Percentiles rank a stretch among this genome's conserved stretches.
phyloP scores from a whole-genome alignment of 2,888 invertebrate species.

The Drosophila emarginata region DNA sequence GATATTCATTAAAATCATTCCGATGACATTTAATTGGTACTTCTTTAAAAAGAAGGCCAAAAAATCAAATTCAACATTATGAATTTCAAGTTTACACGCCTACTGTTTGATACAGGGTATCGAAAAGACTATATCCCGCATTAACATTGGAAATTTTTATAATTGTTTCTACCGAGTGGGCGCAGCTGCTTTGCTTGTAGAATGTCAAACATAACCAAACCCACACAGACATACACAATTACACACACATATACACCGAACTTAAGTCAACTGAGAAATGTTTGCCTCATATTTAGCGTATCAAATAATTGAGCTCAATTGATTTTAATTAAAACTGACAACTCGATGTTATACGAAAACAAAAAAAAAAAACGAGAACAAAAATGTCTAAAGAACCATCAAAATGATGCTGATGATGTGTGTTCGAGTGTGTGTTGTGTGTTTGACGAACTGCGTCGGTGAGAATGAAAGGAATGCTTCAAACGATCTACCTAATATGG shows the following conservation, averaged over 20 bases:
- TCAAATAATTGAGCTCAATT: constrained; percentile 78
- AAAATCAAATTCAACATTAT: background rate
- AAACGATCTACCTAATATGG: constrained; percentile 10
- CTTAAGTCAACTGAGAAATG: constrained; percentile 37
- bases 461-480: constrained; percentile 15
- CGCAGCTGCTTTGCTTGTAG: constrained; percentile 24
- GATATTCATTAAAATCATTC: too few species aligned
- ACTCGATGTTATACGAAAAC: constrained; percentile 49
- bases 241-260: constrained; percentile 41
- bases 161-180: constrained; percentile 30
- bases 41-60: too few species aligned
- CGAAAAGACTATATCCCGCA: background rate
- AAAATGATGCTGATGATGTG: constrained; percentile 41
- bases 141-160: background rate
- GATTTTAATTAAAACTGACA: constrained; percentile 77
- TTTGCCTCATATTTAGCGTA: constrained; percentile 58
- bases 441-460: constrained; percentile 38
- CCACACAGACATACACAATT: constrained; percentile 36
- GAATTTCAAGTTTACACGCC: background rate
- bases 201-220: constrained; percentile 27
- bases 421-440: constrained; percentile 9
- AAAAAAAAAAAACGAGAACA: constrained; percentile 42
- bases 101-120: background rate
- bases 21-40: too few species aligned
- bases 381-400: constrained; percentile 42